Evolutionary conservation across 53 echinoderm and acorn worm genomes (phyloP), one percentile per base, ranked within the genome.

Genomic region (Pentamera pediparva): DNA sequence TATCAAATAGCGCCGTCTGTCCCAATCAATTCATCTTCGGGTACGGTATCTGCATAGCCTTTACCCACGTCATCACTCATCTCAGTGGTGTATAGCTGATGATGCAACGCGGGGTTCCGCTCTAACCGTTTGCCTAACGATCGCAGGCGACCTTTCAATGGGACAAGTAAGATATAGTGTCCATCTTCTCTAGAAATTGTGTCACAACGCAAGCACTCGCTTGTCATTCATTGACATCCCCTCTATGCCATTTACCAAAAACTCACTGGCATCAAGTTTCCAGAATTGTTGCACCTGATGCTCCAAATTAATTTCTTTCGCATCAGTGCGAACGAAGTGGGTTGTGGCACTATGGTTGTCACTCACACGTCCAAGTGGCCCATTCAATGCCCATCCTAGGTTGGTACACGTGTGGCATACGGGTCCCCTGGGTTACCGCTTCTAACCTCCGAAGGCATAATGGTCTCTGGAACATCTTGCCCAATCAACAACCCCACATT

Each of bases 181-280:
- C n/a, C n/a, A n/a, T 52, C 17, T 52, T 52, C 37, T 40, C 59
- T 30, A 75, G 29, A 6, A 22, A 57, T 4, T 38, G 34, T 26
- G 58, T 69, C 79, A 67, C 20, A 79, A 3, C 4, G 80, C 35
- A 34, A 45, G 31, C 19, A 55, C 80, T 28, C 39, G 33, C 31
- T 70, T 79, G 60, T 79, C 70, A 43, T 70, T 69, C 5, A 79
- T 48, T 35, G 71, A 79, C 80, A 70, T 69, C 9, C 69, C 58
- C 20, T 56, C 69, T 3, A 29, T 37, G 18, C 35, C 60, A 2
- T 57, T 33, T 4, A 39, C 19, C 10, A 80, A 47, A 7, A 43
- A 29, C 33, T 71, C 71, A 48, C 17, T 57, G 4, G 41, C 13
- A 37, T 79, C 69, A 30, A 55, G n/a, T 32, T 39, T 56, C 67